These are phyloP conservation scores for Lampris megalopsis DNA, from an alignment of 2,113 vertebrate species.

Conservation along the genomic window DNA sequence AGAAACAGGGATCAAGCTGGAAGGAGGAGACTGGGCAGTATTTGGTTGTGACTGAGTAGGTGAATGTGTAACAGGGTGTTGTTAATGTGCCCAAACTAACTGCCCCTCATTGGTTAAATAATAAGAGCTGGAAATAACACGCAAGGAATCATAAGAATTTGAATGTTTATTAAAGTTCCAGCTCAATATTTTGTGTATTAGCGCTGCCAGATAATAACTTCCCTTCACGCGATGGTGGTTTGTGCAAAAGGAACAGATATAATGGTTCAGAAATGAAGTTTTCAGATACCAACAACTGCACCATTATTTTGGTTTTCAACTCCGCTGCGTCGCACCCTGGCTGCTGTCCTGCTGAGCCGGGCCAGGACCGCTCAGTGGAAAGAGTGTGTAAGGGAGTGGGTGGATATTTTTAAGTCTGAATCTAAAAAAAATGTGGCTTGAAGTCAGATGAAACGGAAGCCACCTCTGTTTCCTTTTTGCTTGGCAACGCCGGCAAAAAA, in stretches of 20 bases:
- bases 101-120: too few relatives aligned
- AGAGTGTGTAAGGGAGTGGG: neutral
- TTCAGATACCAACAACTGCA: neutral
- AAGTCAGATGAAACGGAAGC: conserved; percentile 1
- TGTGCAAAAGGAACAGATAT: neutral
- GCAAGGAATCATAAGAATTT: too few relatives aligned
- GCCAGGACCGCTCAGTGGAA: neutral
- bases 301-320: neutral
- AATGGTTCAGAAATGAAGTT: neutral
- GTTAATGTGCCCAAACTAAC: too few relatives aligned
- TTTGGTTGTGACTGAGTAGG: too few relatives aligned
- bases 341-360: neutral
- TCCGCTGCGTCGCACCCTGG: neutral
- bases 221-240: too few relatives aligned
- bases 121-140: too few relatives aligned
- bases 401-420: neutral
- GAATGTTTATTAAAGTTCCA: too few relatives aligned
- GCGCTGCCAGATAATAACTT: too few relatives aligned
- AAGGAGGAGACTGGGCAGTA: too few relatives aligned
- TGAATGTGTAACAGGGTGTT: too few relatives aligned
- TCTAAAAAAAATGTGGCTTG: conserved; percentile 1
- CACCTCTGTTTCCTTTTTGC: neutral
- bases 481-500: neutral
- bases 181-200: too few relatives aligned
- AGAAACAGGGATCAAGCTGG: too few relatives aligned